Evolutionary conservation across 2,797 vertebrate species (phyloP).

Genomic region (Cryptoblepharus egeriae): DNA sequence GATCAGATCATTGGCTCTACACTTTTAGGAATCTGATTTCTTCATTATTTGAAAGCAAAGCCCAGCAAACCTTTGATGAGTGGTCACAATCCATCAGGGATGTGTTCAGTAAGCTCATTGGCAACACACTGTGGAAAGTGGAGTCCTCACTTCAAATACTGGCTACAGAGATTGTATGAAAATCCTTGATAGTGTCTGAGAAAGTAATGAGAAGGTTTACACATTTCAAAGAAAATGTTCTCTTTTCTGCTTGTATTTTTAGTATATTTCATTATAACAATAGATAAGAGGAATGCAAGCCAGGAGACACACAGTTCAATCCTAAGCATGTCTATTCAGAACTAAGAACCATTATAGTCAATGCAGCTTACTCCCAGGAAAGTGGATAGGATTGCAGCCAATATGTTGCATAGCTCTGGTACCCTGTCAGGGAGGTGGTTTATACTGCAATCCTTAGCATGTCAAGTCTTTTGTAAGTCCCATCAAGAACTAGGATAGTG

Average conservation of each 20-base stretch:
- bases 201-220: background rate
- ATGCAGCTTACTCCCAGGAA: too few species aligned
- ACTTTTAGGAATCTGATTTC: constrained; percentile 2
- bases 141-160: background rate
- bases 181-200: background rate
- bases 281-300: too few species aligned
- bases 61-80: background rate
- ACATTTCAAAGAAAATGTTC: background rate
- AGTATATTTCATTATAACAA: background rate
- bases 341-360: too few species aligned
- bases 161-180: background rate
- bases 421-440: too few species aligned
- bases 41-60: background rate
- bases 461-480: too few species aligned
- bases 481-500: too few species aligned
- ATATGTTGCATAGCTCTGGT: too few species aligned
- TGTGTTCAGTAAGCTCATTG: background rate
- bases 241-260: background rate
- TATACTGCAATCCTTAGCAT: too few species aligned
- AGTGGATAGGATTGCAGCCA: too few species aligned
- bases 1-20: background rate
- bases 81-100: background rate
- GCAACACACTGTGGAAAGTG: background rate
- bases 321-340: too few species aligned
- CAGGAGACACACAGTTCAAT: too few species aligned